phyloP scores from a whole-genome alignment of 2,113 vertebrate genomes.

The Atlantisia rogersi region DNA sequence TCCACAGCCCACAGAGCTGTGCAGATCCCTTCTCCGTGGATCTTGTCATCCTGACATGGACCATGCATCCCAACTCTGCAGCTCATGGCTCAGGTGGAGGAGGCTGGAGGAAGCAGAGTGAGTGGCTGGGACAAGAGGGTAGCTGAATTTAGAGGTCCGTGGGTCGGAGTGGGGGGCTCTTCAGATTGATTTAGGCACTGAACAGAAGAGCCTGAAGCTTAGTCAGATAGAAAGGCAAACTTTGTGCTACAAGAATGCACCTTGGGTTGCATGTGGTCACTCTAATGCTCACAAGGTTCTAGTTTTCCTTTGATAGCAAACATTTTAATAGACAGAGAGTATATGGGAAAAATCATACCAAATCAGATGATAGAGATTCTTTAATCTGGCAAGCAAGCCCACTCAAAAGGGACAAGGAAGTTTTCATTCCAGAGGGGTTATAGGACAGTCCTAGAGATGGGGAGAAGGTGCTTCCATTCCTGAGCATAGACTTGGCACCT shows the following conservation, averaged over 20 bases:
- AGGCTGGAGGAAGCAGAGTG: background rate
- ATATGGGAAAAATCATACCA: conserved; percentile 23
- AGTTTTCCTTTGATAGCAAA: conserved; percentile 45
- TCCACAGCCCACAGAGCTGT: background rate
- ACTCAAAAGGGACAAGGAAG: background rate
- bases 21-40: background rate
- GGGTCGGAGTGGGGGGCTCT: background rate
- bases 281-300: conserved; percentile 36
- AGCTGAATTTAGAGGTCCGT: background rate
- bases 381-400: background rate
- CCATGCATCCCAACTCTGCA: fast-evolving
- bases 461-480: background rate
- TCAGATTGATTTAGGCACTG: background rate
- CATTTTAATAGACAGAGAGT: background rate
- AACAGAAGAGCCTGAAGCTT: background rate
- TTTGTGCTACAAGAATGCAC: conserved; percentile 10
- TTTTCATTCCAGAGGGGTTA: background rate
- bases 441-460: background rate
- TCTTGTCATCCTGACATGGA: background rate
- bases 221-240: background rate
- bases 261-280: background rate
- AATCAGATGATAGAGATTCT: background rate
- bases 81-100: background rate
- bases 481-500: background rate
- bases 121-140: background rate